Evolutionary conservation across 2,113 vertebrate species (phyloP).

Genomic region (Caloenas nicobarica): DNA sequence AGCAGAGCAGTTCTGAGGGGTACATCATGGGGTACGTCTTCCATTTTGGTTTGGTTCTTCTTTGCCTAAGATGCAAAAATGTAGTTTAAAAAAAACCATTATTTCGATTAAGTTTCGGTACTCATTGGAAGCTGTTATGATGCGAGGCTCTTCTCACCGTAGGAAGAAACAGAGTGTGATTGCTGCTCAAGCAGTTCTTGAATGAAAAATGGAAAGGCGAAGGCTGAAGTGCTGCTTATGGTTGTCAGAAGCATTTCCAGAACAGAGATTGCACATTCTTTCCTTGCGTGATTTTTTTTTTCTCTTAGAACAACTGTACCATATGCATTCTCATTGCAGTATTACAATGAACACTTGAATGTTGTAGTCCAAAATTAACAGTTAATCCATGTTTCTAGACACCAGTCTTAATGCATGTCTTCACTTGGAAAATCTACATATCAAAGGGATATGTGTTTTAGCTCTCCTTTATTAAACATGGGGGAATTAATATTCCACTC

Average conservation of each 20-base stretch:
- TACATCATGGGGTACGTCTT: no score
- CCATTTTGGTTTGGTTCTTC: neutral
- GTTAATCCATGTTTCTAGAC: neutral
- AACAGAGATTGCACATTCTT: neutral
- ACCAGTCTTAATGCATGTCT: neutral
- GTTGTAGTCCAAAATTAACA: neutral
- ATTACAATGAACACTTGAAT: neutral
- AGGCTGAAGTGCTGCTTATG: neutral
- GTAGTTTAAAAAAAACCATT: neutral
- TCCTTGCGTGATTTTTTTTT: neutral
- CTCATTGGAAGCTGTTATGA: rapidly evolving
- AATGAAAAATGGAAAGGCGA: neutral
- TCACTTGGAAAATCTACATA: neutral
- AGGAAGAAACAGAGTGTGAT: neutral
- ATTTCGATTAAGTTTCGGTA: neutral
- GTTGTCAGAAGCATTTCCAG: neutral
- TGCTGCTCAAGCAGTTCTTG: neutral
- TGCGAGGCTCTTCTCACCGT: neutral
- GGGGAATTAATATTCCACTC: neutral
- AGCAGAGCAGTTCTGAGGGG: no score
- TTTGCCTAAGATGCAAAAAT: neutral
- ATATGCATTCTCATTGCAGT: neutral
- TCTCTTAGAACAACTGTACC: neutral
- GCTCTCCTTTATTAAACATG: neutral
- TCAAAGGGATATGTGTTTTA: neutral